Evolutionary conservation across 2,113 vertebrate species (phyloP).

Genomic region (Mastomys coucha): DNA sequence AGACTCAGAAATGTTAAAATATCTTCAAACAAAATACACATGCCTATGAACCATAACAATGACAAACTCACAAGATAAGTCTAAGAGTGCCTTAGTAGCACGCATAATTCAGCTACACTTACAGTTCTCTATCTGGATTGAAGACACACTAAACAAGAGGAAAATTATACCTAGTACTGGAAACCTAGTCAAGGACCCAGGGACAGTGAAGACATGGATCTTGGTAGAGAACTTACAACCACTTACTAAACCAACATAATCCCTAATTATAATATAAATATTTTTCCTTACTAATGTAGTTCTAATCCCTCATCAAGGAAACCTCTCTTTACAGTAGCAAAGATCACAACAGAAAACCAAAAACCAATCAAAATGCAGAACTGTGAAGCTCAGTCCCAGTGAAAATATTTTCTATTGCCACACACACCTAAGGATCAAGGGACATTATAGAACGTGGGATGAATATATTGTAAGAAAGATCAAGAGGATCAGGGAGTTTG

Average conservation of each 20-base stretch:
- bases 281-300: background rate
- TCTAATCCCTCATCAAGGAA: background rate
- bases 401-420: background rate
- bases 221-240: background rate
- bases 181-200: background rate
- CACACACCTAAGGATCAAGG: background rate
- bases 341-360: background rate
- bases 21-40: background rate
- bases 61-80: background rate
- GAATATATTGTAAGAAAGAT: background rate
- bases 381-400: background rate
- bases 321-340: background rate
- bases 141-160: background rate
- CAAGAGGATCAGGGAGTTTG: background rate
- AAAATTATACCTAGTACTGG: background rate
- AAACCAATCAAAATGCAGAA: background rate
- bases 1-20: background rate
- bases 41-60: background rate
- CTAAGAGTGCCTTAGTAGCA: background rate
- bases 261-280: background rate
- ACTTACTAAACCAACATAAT: background rate
- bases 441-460: background rate
- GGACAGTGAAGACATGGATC: no score
- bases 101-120: background rate
- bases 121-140: background rate